Conservation (phyloP, 1,140 invertebrate species). For the Aricia agestis region DNA sequence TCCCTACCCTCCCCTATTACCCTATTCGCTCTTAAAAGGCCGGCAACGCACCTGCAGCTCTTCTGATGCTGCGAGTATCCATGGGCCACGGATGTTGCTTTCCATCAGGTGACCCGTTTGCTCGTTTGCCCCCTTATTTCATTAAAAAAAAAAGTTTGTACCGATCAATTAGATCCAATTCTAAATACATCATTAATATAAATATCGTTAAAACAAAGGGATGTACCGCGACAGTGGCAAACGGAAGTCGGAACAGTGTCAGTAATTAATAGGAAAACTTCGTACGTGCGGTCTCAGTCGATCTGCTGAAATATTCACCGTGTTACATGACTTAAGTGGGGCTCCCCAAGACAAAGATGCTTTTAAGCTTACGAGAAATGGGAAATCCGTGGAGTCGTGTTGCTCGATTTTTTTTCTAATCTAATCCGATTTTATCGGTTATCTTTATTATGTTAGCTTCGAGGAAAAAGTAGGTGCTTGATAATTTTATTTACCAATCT, state of each 20-base stretch:
- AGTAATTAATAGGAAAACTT: conserved; percentile 40
- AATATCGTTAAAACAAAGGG: not conserved
- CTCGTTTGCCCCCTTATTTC: too few relatives aligned
- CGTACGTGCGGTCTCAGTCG: conserved; percentile 32
- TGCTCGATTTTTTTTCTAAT: conserved; percentile 15
- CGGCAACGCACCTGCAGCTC: too few relatives aligned
- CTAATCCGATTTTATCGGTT: not conserved
- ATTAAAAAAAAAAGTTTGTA: too few relatives aligned
- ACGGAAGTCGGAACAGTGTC: conserved; percentile 11
- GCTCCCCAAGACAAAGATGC: conserved; percentile 59
- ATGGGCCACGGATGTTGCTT: too few relatives aligned
- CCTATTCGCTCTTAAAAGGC: too few relatives aligned
- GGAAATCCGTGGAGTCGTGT: conserved; percentile 21
- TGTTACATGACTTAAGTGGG: conserved; percentile 47
- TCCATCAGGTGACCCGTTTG: too few relatives aligned
- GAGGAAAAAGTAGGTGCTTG: not conserved
- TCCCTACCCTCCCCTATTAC: too few relatives aligned
- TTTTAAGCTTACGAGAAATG: conserved; percentile 52
- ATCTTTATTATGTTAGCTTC: not conserved
- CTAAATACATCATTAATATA: not conserved
- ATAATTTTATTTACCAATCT: not conserved
- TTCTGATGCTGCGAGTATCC: too few relatives aligned
- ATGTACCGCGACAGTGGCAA: not conserved
- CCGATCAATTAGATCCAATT: not conserved
- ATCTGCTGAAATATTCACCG: conserved; percentile 55